Evolutionary conservation across 2,888 invertebrate genomes (phyloP).

Genomic region (Dichetophora obliterata): DNA sequence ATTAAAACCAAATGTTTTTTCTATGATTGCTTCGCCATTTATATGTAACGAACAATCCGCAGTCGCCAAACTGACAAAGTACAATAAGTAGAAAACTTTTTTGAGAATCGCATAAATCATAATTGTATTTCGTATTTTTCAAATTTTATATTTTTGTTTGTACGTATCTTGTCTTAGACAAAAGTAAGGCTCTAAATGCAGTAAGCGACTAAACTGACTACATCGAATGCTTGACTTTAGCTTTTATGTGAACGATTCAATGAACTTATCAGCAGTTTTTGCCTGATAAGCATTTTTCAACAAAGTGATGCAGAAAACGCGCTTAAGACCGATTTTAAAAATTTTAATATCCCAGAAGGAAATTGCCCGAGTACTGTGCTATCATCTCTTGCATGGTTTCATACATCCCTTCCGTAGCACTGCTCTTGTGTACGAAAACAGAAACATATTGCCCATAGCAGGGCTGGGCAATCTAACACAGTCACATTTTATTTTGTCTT

Average conservation of each 20-base stretch:
- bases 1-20: neutral
- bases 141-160: no score
- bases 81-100: neutral
- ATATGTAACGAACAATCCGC: neutral
- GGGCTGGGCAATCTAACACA: no score
- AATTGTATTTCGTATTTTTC: neutral
- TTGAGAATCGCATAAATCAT: neutral
- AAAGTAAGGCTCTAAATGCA: neutral
- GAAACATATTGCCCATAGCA: no score
- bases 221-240: neutral
- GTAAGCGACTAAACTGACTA: neutral
- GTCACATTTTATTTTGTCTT: no score
- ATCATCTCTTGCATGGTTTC: no score
- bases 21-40: neutral
- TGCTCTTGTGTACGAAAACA: no score
- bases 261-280: neutral
- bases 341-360: no score
- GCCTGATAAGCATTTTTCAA: neutral
- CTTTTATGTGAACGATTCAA: neutral
- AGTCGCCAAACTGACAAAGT: neutral
- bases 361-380: no score
- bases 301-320: neutral
- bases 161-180: no score
- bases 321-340: neutral
- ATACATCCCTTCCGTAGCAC: no score